These are phyloP conservation scores for Accipiter virgatus DNA, from an alignment of 2,113 vertebrate species.

Conservation along the genomic window DNA sequence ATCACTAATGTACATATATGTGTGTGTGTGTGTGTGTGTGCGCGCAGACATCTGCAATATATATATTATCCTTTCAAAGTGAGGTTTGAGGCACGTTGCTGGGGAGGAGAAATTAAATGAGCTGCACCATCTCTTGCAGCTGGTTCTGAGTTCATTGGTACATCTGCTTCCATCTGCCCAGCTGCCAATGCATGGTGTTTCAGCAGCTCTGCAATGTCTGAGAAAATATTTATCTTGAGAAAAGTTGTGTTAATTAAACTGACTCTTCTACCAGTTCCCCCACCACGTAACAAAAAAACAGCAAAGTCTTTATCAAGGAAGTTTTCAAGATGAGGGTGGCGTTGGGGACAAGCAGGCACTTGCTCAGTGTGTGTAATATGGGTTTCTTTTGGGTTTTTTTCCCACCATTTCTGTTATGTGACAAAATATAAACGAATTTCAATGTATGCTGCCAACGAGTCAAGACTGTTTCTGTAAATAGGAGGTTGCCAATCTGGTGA, in stretches of 20 bases:
- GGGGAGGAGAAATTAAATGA: accelerated
- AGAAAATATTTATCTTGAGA: background rate
- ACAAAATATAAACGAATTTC: background rate
- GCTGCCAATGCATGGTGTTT: accelerated
- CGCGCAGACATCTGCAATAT: background rate
- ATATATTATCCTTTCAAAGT: accelerated
- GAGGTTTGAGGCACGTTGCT: background rate
- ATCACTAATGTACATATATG: accelerated
- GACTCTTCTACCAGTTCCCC: background rate
- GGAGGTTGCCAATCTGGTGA: background rate
- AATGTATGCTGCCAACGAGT: background rate
- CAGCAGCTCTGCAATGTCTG: background rate
- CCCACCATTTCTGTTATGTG: background rate
- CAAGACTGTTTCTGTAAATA: background rate
- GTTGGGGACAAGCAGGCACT: background rate
- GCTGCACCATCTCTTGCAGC: background rate
- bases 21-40: background rate
- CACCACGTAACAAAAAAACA: accelerated
- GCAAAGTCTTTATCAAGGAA: background rate
- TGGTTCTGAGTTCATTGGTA: accelerated
- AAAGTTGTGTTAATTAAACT: background rate
- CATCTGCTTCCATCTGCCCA: background rate
- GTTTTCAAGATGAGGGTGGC: background rate
- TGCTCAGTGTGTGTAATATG: accelerated
- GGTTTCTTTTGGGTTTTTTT: background rate